Evolutionary conservation across 2,797 vertebrate species (phyloP), one percentile per base, ranked within the genome.

Genomic region (Brachymystax lenok): DNA sequence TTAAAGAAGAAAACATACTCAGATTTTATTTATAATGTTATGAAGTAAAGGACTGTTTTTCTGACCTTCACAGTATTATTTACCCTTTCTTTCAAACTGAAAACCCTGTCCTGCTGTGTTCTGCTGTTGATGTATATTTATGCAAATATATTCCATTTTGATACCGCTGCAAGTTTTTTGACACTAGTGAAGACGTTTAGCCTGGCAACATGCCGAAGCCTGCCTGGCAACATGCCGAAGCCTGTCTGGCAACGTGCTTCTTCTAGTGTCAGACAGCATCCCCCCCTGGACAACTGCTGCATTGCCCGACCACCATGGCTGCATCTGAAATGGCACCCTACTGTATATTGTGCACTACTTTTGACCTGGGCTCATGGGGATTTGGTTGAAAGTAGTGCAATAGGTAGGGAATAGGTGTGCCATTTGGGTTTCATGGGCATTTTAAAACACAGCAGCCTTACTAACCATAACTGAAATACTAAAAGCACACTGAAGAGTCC

Each of bases 21-120:
- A 84, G 86, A 70, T 82, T 28, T 56, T 76, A 79, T 77, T 89
- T 85, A 86, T 92, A 89, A 92, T 91, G 40, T 46, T 84, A 84
- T 80, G 35, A 76, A 61, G 72, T 74, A 80, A 66, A 27, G 21
- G 51, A 71, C 50, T 52, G 51, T 77, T 68, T 75, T 77, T 74
- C 46, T 79, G 76, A 63, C 5, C 16, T 17, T 4, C 19, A 64
- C 24, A 64, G 61, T 68, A 30, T 81, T 87, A 74, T 85, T 79
- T 75, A 28, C 83, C 81, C 66, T 90, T 85, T 84, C 67, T 76
- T 74, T 87, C 46, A 24, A 64, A 67, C 64, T 35, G 74, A 68
- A 24, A 27, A 17, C 27, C 54, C 27, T 61, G 51, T 56, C 71
- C 27, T 71, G 54, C 61, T 14, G 59, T 14, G 59, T 19, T 33